Evolutionary conservation across 2,888 invertebrate genomes (phyloP).

Genomic region (Phragmatobia fuliginosa): DNA sequence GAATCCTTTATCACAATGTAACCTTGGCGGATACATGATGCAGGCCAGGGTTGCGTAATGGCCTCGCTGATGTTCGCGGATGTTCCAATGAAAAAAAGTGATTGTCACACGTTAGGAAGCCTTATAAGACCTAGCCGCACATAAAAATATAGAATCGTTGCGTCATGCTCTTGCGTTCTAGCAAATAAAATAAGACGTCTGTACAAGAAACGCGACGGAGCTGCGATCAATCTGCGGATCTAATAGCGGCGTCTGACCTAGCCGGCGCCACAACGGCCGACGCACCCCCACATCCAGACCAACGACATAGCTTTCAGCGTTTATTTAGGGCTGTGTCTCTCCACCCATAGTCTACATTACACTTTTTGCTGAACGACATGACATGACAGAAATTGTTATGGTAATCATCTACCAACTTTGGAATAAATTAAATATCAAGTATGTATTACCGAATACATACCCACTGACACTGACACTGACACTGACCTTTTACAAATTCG

Average conservation of each 20-base stretch:
- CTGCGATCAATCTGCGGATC: slow-evolving; percentile 79
- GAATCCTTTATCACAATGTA: slow-evolving; percentile 47
- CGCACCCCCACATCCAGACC: slow-evolving; percentile 65
- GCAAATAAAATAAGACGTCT: slow-evolving; percentile 60
- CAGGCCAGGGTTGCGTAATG: slow-evolving; percentile 50
- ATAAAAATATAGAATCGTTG: slow-evolving; percentile 53
- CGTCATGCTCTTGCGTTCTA: slow-evolving; percentile 48
- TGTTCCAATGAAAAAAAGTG: slow-evolving; percentile 41
- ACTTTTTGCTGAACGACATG: slow-evolving; percentile 48
- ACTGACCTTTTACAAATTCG: slow-evolving; percentile 30
- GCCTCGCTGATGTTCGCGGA: slow-evolving; percentile 33
- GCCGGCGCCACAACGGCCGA: slow-evolving; percentile 77
- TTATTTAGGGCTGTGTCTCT: slow-evolving; percentile 54
- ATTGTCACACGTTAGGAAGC: slow-evolving; percentile 68
- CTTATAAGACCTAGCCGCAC: slow-evolving; percentile 64
- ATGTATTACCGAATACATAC: slow-evolving; percentile 23
- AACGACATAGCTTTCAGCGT: slow-evolving; percentile 55
- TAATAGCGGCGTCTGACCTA: slow-evolving; percentile 79
- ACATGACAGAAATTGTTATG: slow-evolving; percentile 62
- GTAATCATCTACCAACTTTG: slow-evolving; percentile 48
- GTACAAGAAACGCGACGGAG: slow-evolving; percentile 70
- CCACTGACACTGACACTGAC: too few relatives aligned
- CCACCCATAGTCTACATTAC: slow-evolving; percentile 50
- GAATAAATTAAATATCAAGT: slow-evolving; percentile 43
- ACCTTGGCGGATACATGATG: slow-evolving; percentile 45